Evolutionary conservation across 23 tunicate genomes (phyloP).

Genomic region (Phallusia fumigata): DNA sequence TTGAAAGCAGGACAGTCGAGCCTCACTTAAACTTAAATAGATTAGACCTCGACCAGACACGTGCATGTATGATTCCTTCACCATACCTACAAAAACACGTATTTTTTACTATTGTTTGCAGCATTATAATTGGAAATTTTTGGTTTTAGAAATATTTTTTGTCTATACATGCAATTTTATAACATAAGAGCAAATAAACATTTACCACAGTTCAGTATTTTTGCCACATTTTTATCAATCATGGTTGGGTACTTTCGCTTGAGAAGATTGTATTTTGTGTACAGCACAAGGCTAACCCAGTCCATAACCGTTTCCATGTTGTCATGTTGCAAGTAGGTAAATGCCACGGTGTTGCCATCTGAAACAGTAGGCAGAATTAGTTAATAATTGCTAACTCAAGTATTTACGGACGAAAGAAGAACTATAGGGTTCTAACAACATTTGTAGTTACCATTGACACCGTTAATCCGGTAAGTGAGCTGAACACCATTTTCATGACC

Average conservation of each 20-base stretch:
- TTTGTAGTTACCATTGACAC: not conserved
- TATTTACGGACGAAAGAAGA: not conserved
- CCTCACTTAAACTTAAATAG: conserved; percentile 83
- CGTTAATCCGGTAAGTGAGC: conserved; percentile 52
- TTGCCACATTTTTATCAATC: conserved; percentile 46
- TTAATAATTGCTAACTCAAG: not conserved
- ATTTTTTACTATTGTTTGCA: not conserved
- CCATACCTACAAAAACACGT: conserved; percentile 40
- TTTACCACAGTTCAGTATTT: conserved; percentile 86
- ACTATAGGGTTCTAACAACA: too few relatives aligned
- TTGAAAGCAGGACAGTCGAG: conserved; percentile 78
- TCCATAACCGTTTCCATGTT: conserved; percentile 89
- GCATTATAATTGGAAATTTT: not conserved
- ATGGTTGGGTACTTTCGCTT: conserved; percentile 62
- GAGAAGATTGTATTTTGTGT: conserved; percentile 75
- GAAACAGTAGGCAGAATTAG: not conserved
- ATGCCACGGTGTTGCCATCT: conserved; percentile 64
- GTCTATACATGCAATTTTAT: too few relatives aligned
- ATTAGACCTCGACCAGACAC: conserved; percentile 65
- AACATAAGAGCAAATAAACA: not conserved
- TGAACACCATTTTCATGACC: conserved; percentile 92
- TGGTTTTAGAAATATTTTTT: too few relatives aligned
- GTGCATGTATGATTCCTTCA: conserved; percentile 87
- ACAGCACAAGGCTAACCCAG: conserved; percentile 86
- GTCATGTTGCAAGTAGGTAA: conserved; percentile 88